Evolutionary conservation across 2,797 vertebrate genomes (phyloP).

Genomic region (Rhabdomys pumilio): DNA sequence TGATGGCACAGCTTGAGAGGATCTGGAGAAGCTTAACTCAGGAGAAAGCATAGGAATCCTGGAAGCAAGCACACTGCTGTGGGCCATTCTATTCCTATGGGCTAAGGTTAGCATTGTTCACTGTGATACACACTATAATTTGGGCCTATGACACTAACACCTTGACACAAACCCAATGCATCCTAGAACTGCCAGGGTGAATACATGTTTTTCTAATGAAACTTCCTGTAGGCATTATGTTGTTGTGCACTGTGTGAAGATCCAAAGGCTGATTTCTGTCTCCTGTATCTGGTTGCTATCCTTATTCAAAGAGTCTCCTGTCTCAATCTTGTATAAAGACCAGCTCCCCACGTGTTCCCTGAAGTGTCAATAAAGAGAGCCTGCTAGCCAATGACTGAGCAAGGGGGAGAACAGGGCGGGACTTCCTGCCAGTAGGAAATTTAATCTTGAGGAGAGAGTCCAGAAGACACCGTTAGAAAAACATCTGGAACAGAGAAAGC

Average conservation of each 20-base stretch:
- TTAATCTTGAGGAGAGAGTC: background rate
- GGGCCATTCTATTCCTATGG: background rate
- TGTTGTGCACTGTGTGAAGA: background rate
- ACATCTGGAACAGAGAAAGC: background rate
- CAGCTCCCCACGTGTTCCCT: background rate
- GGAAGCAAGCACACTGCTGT: background rate
- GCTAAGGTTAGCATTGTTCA: background rate
- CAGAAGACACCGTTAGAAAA: background rate
- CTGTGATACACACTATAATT: background rate
- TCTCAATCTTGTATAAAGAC: background rate
- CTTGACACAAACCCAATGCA: fast-evolving
- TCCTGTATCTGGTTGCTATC: background rate
- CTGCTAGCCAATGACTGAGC: background rate
- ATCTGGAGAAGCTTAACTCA: fast-evolving
- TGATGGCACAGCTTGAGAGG: background rate
- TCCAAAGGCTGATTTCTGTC: background rate
- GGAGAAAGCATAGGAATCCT: background rate
- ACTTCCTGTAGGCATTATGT: background rate
- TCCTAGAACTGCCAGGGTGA: background rate
- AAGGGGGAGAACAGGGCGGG: background rate
- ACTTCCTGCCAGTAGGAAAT: background rate
- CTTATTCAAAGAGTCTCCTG: background rate
- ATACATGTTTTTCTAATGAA: background rate
- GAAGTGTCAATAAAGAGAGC: background rate
- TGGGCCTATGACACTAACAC: too few relatives aligned